phyloP scores from a whole-genome alignment of 2,888 invertebrate species.

The Timandra comae region DNA sequence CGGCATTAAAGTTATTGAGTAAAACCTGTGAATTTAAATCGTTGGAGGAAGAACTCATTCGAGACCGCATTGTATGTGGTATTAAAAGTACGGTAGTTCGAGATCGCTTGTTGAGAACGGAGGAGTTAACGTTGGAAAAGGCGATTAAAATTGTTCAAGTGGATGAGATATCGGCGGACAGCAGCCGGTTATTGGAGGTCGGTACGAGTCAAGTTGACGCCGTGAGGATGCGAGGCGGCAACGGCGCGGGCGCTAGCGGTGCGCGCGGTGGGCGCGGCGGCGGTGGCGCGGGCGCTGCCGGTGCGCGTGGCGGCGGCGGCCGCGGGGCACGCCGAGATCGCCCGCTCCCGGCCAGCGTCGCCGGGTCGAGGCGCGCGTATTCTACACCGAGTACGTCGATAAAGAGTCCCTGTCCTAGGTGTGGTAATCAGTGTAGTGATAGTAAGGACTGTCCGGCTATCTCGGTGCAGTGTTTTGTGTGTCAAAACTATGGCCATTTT shows the following conservation, averaged over 20 bases:
- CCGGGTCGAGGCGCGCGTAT: too few relatives aligned
- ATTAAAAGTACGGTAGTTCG: constrained; percentile 2
- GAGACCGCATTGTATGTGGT: constrained; percentile 16
- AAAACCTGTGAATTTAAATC: constrained; percentile 15
- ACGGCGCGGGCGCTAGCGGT: background rate
- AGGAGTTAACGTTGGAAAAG: constrained; percentile 6
- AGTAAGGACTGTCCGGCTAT: constrained; percentile 1
- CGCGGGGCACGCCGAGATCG: background rate
- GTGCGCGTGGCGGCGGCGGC: background rate
- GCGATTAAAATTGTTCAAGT: constrained; percentile 13
- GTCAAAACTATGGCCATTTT: background rate
- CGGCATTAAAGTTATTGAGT: constrained; percentile 17
- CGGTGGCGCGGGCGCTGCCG: background rate
- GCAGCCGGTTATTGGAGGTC: too few relatives aligned
- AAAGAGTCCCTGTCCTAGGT: too few relatives aligned
- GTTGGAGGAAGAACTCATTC: constrained; percentile 13
- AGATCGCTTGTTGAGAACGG: background rate
- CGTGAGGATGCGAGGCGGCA: background rate
- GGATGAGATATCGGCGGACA: constrained; percentile 10
- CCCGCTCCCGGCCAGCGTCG: background rate
- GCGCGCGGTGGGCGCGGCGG: background rate
- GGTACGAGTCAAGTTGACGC: background rate
- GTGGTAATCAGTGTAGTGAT: too few relatives aligned
- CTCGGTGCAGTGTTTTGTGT: constrained; percentile 1
- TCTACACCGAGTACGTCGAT: too few relatives aligned